Base-by-base conservation (phyloP, 1,140 invertebrate genomes). In the Rhyacophila brunnea region DNA sequence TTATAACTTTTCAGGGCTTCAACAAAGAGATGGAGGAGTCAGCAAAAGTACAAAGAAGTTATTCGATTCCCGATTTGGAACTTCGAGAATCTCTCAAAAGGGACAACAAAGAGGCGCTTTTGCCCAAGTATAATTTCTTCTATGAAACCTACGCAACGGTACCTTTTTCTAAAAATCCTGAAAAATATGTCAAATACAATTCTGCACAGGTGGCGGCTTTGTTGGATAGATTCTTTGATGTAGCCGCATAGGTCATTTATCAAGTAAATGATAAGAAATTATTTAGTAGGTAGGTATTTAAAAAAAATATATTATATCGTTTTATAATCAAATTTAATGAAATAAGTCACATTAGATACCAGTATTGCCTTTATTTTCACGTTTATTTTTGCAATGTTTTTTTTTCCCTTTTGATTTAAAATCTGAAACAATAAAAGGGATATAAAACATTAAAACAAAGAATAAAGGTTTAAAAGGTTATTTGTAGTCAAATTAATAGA, bases 1-100 rank as follows among this genome's bases (percentile, higher is more conserved):
- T n/a, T n/a, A n/a, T n/a, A n/a, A n/a, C n/a, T n/a, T n/a, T 71
- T 50, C 75, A 88, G 92, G 87, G 85, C 47, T 97, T 98, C 71
- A 96, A 97, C 71, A 94, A 95, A 70, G 95, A 98, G 78, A 87
- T 98, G 66, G 94, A 98, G 67, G 95, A 97, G 68, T 85, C 90
- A 17, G 81, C 83, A 0, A 87, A 88, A 62, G 85, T 87, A 23
- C 95, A 98, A 77, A 86, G 93, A 63, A 85, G 87, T 47, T 98
- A 97, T 79, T 93, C 93, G 17, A 91, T 98, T 65, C 95, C 95
- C 9, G 95, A 98, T 79, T 81, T 87, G 10, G 91, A 95, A 68
- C 74, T 98, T 34, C 80, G 94, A 34, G 88, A 93, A 70, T 80
- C 82, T 60, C 80, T 96, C 20, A 93, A 93, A 71, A 77, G 87